phyloP scores from a whole-genome alignment of 2,113 vertebrate species.

The Sebastes fasciatus region DNA sequence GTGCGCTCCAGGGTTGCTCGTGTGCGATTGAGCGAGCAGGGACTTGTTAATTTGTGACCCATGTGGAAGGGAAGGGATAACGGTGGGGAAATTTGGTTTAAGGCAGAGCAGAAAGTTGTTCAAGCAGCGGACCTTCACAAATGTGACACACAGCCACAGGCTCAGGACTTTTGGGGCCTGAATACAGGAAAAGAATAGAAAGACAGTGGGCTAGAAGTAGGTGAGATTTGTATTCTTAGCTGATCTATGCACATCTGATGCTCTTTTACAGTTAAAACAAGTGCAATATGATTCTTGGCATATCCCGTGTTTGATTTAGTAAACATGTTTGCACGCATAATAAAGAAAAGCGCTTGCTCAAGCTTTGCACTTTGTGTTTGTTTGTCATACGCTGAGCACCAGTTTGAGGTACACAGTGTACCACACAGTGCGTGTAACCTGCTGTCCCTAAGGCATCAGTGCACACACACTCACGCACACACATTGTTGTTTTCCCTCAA shows the following conservation, averaged over 20 bases:
- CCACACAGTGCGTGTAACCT: constrained; percentile 26
- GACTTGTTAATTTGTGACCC: constrained; percentile 58
- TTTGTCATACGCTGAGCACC: constrained; percentile 49
- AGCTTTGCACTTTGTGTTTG: constrained; percentile 55
- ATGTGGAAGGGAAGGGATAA: neutral
- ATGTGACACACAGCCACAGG: constrained; percentile 50
- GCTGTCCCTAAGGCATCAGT: constrained; percentile 25
- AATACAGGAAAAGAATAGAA: neutral
- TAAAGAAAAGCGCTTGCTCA: constrained; percentile 42
- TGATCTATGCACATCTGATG: constrained; percentile 16
- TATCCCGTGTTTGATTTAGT: constrained; percentile 44
- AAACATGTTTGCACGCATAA: constrained; percentile 46
- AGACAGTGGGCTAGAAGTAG: neutral
- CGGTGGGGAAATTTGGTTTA: constrained; percentile 15
- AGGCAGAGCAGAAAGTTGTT: constrained; percentile 34
- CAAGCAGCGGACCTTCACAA: constrained; percentile 50
- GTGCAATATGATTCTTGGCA: constrained; percentile 24
- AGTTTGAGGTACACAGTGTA: constrained; percentile 36
- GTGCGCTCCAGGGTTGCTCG: constrained; percentile 25
- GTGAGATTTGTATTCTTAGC: constrained; percentile 11
- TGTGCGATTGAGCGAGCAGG: constrained; percentile 22
- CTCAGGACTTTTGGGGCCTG: neutral
- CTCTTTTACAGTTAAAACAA: constrained; percentile 32
- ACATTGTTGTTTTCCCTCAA: constrained; percentile 54
- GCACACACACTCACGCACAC: constrained; percentile 37